Base-by-base conservation (phyloP, 2,888 invertebrate species). In the Drosophila rellima region DNA sequence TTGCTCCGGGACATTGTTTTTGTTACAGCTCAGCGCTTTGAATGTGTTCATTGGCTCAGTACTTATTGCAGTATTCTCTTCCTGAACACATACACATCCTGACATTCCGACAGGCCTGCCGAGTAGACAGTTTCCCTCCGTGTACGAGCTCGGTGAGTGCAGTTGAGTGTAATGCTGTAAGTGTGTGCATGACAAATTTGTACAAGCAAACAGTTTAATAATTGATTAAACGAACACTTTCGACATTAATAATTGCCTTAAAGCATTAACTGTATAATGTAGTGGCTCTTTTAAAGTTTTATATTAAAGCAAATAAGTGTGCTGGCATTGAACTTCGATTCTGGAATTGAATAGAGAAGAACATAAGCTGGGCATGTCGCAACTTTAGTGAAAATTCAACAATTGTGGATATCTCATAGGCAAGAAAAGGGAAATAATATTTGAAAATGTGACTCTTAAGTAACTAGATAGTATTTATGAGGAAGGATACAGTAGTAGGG, bases 11-110 rank as follows among this genome's bases (percentile, higher is more conserved):
- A 48, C 40, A 47, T 54, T 78, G 74, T 65, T 79, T 69, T 77
- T 79, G 61, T 74, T 77, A 67, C 70, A 64, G 69, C 65, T 74
- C 52, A 76, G 40, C 70, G 74, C 63, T 52, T 50, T 56, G 71
- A 63, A 70, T 73, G 77, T 72, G 77, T 57, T 81, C 79, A 79
- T 65, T 70, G 81, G 65, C 54, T 76, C 52, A 50, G 59, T 60
- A 33, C 60, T 63, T 60, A 63, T 40, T 60, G 60, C 44, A 37
- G 39, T 26, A 42, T 26, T 62, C 18, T 23, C 48, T 11, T 31
- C 33, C 39, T 33, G 45, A 37, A 39, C 37, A 33, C 50, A 52
- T 11, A 52, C 37, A 48, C 31, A 47, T 47, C 47, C 29, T 5
- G 17, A 18, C 29, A 26, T n/a, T 37, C 26, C 11, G 26, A 26